These are phyloP conservation scores for Villa cingulata DNA, from an alignment of 2,888 invertebrate species.

Conservation along the genomic window DNA sequence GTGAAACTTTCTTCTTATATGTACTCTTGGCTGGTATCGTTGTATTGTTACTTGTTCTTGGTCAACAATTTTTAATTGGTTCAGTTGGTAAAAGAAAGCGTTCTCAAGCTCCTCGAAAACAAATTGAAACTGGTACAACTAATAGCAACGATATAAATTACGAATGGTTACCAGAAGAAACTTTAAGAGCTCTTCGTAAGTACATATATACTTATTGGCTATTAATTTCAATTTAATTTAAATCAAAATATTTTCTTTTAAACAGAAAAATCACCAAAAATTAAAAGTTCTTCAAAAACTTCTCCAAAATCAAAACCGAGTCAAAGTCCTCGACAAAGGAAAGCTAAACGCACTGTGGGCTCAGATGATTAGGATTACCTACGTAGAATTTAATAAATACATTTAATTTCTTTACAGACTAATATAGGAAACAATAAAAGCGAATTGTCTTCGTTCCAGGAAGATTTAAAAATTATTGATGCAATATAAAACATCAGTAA, in stretches of 20 bases:
- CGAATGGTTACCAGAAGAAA: conserved; percentile 94
- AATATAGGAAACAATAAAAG: not conserved
- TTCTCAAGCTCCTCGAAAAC: conserved; percentile 41
- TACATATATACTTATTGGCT: too few species aligned
- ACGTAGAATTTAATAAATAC: conserved; percentile 4
- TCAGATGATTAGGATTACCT: conserved; percentile 42
- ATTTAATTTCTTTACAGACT: not conserved
- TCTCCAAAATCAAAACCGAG: conserved; percentile 39
- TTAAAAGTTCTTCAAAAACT: conserved; percentile 49
- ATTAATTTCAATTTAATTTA: too few species aligned
- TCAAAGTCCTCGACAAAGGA: conserved; percentile 65
- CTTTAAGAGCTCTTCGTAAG: conserved; percentile 72
- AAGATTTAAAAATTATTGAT: too few species aligned
- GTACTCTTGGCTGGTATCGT: conserved; percentile 84
- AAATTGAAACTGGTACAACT: conserved; percentile 82
- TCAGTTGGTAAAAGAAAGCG: conserved; percentile 60
- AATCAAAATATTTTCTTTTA: conserved; percentile 15
- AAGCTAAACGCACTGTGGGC: conserved; percentile 59
- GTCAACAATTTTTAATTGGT: conserved; percentile 75
- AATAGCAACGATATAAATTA: conserved; percentile 88
- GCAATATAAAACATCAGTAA: too few species aligned
- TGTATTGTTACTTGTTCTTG: conserved; percentile 73
- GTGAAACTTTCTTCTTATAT: conserved; percentile 97
- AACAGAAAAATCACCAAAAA: conserved; percentile 52
- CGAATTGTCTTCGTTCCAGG: conserved; percentile 10